Percentiles rank a stretch among this genome's conserved stretches.
Evolutionary conservation across 2,888 invertebrate species (phyloP).

Genomic region (Cephonodes hylas): DNA sequence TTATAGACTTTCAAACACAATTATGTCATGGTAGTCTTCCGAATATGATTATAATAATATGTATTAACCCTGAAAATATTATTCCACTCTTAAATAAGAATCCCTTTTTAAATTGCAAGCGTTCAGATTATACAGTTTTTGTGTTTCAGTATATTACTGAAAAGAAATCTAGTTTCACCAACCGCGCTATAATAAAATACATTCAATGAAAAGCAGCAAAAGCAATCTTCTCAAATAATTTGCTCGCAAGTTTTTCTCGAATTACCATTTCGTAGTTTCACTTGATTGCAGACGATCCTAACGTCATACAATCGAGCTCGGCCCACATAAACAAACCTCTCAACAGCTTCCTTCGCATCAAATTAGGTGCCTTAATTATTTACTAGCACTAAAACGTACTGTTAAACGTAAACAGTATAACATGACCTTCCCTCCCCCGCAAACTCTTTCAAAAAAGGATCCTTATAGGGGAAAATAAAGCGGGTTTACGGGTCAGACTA

Average conservation of each 20-base stretch:
- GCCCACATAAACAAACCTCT: constrained; percentile 63
- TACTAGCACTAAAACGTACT: constrained; percentile 74
- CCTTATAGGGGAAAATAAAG: constrained; percentile 38
- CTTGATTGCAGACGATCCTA: constrained; percentile 41
- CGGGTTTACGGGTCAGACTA: constrained; percentile 55
- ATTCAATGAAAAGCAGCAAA: no score
- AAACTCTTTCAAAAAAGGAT: constrained; percentile 29
- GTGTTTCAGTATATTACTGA: no score
- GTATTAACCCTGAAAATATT: no score
- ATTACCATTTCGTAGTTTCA: constrained; percentile 14
- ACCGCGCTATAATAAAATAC: no score
- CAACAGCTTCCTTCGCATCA: constrained; percentile 68
- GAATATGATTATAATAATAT: no score
- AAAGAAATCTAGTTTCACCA: no score
- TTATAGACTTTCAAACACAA: no score
- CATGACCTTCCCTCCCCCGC: constrained; percentile 51
- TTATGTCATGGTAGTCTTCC: no score
- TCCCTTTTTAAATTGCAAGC: no score
- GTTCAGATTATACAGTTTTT: no score
- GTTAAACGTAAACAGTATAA: constrained; percentile 55
- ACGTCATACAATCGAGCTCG: constrained; percentile 58
- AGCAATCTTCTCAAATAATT: background rate
- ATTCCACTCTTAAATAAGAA: no score
- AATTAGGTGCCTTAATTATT: constrained; percentile 78
- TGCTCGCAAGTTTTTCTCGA: background rate